A percentile compares a stretch with the other conserved stretches of the same genome.
These are phyloP conservation scores for Hirtodrosophila duncani DNA, from an alignment of 2,888 invertebrate genomes.

Conservation along the genomic window DNA sequence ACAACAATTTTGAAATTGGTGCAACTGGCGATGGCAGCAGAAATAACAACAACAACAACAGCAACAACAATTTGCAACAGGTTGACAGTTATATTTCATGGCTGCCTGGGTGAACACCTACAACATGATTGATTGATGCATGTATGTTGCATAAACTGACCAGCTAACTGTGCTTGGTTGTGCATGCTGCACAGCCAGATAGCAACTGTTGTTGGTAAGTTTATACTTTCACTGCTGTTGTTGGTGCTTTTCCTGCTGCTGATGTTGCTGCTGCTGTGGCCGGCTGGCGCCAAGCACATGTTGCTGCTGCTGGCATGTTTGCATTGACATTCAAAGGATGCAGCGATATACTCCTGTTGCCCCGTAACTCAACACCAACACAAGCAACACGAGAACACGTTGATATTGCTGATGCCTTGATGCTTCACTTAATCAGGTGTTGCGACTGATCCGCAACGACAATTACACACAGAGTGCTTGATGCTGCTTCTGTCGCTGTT, in stretches of 20 bases:
- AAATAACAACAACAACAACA: constrained; percentile 3
- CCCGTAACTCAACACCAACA: constrained; percentile 57
- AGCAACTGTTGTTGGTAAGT: constrained; percentile 51
- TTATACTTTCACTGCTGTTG: constrained; percentile 63
- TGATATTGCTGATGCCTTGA: constrained; percentile 33
- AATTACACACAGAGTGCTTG: constrained; percentile 68
- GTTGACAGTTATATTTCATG: constrained; percentile 34
- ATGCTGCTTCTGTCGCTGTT: constrained; percentile 29
- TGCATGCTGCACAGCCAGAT: constrained; percentile 1
- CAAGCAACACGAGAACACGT: constrained; percentile 30
- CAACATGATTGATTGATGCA: constrained; percentile 21
- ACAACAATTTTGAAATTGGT: constrained; percentile 66
- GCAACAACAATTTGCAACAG: constrained; percentile 10
- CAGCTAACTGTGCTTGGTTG: constrained; percentile 26
- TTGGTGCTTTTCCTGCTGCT: constrained; percentile 21
- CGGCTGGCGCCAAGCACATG: constrained; percentile 59
- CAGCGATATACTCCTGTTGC: constrained; percentile 29
- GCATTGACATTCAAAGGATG: constrained; percentile 64
- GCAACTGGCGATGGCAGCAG: constrained; percentile 5
- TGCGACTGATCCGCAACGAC: constrained; percentile 75
- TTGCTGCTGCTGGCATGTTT: constrained; percentile 41
- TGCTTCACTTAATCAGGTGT: constrained; percentile 77
- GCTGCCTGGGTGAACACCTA: constrained; percentile 39
- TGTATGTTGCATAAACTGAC: constrained; percentile 29
- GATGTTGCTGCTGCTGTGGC: too few relatives aligned